Base-by-base conservation (phyloP, 2,888 invertebrate species). In the Linnaemya vulpina region DNA sequence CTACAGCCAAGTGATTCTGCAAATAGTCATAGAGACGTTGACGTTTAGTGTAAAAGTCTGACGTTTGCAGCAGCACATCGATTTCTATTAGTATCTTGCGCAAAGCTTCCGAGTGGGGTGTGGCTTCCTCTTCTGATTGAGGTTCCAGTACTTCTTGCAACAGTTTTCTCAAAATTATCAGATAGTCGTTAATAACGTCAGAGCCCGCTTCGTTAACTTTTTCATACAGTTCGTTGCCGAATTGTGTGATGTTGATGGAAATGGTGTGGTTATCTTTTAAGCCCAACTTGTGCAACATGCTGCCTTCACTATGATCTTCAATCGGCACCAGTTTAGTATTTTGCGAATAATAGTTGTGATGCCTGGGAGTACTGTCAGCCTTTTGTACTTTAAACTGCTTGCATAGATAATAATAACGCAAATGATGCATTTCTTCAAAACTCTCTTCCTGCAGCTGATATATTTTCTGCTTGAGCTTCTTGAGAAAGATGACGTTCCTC, bases 171-270 rank as follows among this genome's bases (percentile, higher is more conserved):
- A 91, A 67, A 0, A 90, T 88, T 0, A 80, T 81, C 58, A 90
- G 84, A 84, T 90, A 90, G 63, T 91, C 90, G 75, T 90, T 88
- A 25, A 90, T 90, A 11, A 90, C 88, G 70, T 90, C 89, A 4
- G 90, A 87, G 1, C 90, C 90, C 0, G 88, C 78, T 0, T 68
- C 30, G 40, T 90, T 90, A 0, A 90, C 89, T 10, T 88, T 87
- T 8, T 87, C 87, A 58, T 90, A 90, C 13, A 90, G 67, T 13
- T 87, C 60, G 0, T 84, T 74, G 0, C 90, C 90, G 53, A 90
- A 90, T 30, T 88, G 83, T 8, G 63, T 74, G 0, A 90, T 71
- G 25, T 89, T 87, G 8, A 86, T 75, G 13, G 73, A 38, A 0
- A 82, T 51, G 0, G 74, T 78, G 46, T n/a, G 76, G 22, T 84